Evolutionary conservation across 2,888 invertebrate genomes (phyloP), one percentile per base, ranked within the genome.

Genomic region (Sphinx pinastri): DNA sequence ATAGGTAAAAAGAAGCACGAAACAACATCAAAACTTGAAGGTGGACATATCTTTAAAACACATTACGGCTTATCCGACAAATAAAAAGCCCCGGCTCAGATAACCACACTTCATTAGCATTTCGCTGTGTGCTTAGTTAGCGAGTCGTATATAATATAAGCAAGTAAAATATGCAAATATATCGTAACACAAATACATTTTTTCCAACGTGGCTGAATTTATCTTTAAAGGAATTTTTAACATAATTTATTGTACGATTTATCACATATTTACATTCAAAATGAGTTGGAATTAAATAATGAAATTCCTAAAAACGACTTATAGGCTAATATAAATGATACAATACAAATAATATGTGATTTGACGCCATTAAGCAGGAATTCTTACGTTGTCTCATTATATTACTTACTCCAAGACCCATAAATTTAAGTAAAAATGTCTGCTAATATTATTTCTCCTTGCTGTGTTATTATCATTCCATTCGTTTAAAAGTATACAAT

Each of bases 21-120:
- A 78, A 79, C 79, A 77, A 79, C 80, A 83, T 84, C 78, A 80
- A 81, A 82, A 81, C 79, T 82, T 79, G 80, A 82, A 81, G 76
- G 79, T 76, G 80, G 79, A 82, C 82, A 81, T 88, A 87, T 86
- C 84, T 85, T 81, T 80, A 79, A 86, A 88, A 86, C 81, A 86
- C 86, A 87, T 88, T 86, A 87, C 85, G 79, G 78, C 79, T 84
- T 88, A 87, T 88, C 83, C 79, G 75, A 81, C 79, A 84, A 86
- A 87, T 88, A 86, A 88, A 87, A 87, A 82, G 80, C 77, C 72
- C 76, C 76, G 47, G 69, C 73, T 73, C 77, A 80, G 82, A 87
- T 88, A 87, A 84, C 82, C 83, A 78, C 84, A 81, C 84, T 84
- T 88, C 87, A 88, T 88, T 88, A 86, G 84, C 86, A 88, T 87